Percentiles rank a stretch among this genome's conserved stretches.
Conservation (phyloP, 64 coral and sea anemone genomes). For the Anthopleura sola region DNA sequence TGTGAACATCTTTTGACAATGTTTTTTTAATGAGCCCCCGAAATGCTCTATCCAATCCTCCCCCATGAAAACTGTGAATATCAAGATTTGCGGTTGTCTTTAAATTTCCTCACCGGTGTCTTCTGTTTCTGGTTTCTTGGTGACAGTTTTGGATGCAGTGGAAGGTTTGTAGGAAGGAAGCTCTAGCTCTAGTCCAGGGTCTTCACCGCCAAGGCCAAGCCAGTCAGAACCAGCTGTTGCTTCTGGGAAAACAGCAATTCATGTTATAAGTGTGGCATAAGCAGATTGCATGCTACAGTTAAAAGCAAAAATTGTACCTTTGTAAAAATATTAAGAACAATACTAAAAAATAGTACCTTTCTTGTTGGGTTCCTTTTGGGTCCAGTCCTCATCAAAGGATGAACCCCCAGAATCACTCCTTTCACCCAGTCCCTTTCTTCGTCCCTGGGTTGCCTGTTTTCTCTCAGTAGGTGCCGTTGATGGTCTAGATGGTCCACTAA, state of each 20-base stretch:
- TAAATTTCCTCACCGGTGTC: background rate
- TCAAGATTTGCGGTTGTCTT: background rate
- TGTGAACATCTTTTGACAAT: too few species aligned
- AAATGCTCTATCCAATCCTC: too few species aligned
- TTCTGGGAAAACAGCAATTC: background rate
- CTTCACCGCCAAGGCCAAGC: conserved; percentile 74
- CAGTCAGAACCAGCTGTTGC: conserved; percentile 52
- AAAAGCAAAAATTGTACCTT: too few species aligned
- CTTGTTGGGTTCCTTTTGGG: background rate
- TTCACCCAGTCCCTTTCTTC: conserved; percentile 15
- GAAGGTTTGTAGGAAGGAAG: conserved; percentile 2
- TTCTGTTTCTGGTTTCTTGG: background rate
- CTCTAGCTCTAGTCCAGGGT: conserved; percentile 52
- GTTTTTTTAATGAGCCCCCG: too few species aligned
- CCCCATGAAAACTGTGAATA: too few species aligned
- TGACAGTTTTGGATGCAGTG: background rate
- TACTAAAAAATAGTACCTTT: background rate
- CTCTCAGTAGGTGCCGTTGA: conserved; percentile 70
- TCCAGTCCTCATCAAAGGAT: conserved; percentile 12
- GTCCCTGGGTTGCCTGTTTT: background rate
- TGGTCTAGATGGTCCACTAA: conserved; percentile 38
- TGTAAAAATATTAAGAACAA: too few species aligned
- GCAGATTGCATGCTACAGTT: too few species aligned
- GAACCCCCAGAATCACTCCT: conserved; percentile 25
- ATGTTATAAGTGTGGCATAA: too few species aligned